Evolutionary conservation across 2,888 invertebrate genomes (phyloP).

Genomic region (Autographa pulchrina): DNA sequence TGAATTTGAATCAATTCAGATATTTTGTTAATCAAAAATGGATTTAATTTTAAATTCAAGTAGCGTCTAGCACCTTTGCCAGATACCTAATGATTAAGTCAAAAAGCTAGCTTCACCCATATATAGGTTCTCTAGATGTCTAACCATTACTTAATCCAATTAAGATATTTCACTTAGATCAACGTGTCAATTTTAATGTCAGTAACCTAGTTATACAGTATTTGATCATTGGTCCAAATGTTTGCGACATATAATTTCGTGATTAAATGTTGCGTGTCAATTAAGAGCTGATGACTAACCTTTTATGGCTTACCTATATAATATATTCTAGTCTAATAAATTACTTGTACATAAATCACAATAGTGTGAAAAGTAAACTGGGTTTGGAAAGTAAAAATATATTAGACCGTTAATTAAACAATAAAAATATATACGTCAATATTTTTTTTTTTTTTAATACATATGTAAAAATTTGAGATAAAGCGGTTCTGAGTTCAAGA

Average conservation of each 20-base stretch:
- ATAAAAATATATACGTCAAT: too few relatives aligned
- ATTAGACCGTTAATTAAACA: too few relatives aligned
- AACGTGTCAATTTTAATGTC: constrained; percentile 31
- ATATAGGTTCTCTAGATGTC: constrained; percentile 23
- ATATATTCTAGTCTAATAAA: not conserved
- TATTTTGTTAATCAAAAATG: too few relatives aligned
- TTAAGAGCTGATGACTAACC: not conserved
- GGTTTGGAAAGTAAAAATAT: too few relatives aligned
- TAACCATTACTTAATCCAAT: constrained; percentile 30
- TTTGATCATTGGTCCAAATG: constrained; percentile 2
- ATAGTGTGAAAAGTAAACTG: too few relatives aligned
- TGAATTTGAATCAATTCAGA: too few relatives aligned
- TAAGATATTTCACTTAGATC: constrained; percentile 40
- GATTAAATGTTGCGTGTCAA: not conserved
- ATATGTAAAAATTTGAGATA: too few relatives aligned
- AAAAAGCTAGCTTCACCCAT: constrained; percentile 18
- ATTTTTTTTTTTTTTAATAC: too few relatives aligned
- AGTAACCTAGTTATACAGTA: not conserved
- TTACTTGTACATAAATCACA: too few relatives aligned
- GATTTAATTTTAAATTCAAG: not conserved
- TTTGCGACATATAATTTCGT: constrained; percentile 3
- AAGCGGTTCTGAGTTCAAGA: too few relatives aligned
- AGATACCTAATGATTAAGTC: constrained; percentile 2
- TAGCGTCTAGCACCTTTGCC: not conserved
- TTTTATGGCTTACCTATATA: not conserved